phyloP scores from a whole-genome alignment of 1,140 invertebrate genomes.

The Ceratina australensis region DNA sequence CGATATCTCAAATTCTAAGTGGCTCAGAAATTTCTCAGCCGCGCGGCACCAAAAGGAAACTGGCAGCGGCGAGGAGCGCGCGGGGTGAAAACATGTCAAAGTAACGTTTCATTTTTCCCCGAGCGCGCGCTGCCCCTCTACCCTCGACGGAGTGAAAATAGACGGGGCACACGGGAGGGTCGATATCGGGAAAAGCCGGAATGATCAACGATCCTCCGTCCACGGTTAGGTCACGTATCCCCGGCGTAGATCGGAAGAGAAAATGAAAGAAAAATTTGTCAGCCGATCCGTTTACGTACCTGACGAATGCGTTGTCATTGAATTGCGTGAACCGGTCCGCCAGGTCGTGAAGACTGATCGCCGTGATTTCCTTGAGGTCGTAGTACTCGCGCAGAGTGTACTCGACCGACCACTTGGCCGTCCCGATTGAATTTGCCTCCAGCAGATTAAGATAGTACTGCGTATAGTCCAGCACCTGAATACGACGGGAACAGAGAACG shows the following conservation, averaged over 20 bases:
- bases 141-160: background rate
- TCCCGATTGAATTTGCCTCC: constrained; percentile 84
- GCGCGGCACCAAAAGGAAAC: background rate
- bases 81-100: background rate
- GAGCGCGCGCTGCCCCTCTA: background rate
- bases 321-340: constrained; percentile 86
- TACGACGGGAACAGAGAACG: constrained; percentile 43
- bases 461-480: constrained; percentile 90
- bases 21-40: background rate
- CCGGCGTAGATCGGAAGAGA: background rate
- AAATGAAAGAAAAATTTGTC: constrained; percentile 37
- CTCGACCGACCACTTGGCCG: constrained; percentile 88
- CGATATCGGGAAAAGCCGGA: background rate
- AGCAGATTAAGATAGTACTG: constrained; percentile 94
- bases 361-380: constrained; percentile 84
- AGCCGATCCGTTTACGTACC: constrained; percentile 78
- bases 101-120: constrained; percentile 10
- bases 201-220: constrained; percentile 29
- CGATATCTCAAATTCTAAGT: background rate
- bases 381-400: constrained; percentile 91
- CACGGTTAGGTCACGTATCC: constrained; percentile 27
- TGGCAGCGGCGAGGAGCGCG: background rate
- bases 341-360: constrained; percentile 86
- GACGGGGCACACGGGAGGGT: no score
- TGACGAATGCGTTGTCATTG: constrained; percentile 84